These are phyloP conservation scores for Dryas iulia DNA, from an alignment of 1,140 invertebrate species.

Conservation along the genomic window DNA sequence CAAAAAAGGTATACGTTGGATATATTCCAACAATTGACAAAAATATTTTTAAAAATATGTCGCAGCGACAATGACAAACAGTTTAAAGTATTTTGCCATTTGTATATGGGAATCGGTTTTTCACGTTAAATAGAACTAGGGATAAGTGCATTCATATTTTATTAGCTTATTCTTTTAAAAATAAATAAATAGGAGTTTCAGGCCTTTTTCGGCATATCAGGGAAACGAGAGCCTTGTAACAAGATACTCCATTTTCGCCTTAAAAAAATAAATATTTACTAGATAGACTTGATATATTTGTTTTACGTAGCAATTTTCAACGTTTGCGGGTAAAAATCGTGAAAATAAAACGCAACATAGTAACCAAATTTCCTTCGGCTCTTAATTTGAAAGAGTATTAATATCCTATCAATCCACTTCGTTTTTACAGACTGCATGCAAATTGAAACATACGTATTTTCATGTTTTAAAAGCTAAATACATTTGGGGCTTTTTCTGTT, in stretches of 20 bases:
- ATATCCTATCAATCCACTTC: conserved; percentile 8
- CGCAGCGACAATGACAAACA: conserved; percentile 39
- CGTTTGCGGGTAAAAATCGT: neutral
- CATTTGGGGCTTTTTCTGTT: conserved; percentile 64
- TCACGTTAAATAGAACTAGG: conserved; percentile 23
- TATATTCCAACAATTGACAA: conserved; percentile 51
- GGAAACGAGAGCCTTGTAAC: no score
- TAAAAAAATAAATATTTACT: neutral
- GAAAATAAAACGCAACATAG: neutral
- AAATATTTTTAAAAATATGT: conserved; percentile 50
- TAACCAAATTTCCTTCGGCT: neutral
- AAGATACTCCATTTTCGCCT: no score
- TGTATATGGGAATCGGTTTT: conserved; percentile 27
- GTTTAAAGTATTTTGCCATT: conserved; percentile 41
- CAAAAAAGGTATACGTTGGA: conserved; percentile 50
- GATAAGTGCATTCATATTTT: conserved; percentile 22
- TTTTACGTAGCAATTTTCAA: neutral
- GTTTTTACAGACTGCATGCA: conserved; percentile 56
- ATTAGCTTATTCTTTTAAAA: conserved; percentile 6
- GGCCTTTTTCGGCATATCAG: no score
- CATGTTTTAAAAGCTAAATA: conserved; percentile 76
- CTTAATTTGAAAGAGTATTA: conserved; percentile 8
- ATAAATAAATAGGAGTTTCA: no score
- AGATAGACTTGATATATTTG: neutral
- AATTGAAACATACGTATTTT: conserved; percentile 74